Evolutionary conservation across 2,797 vertebrate genomes (phyloP), one percentile per base, ranked within the genome.

Genomic region (Atherinosoma microstoma): DNA sequence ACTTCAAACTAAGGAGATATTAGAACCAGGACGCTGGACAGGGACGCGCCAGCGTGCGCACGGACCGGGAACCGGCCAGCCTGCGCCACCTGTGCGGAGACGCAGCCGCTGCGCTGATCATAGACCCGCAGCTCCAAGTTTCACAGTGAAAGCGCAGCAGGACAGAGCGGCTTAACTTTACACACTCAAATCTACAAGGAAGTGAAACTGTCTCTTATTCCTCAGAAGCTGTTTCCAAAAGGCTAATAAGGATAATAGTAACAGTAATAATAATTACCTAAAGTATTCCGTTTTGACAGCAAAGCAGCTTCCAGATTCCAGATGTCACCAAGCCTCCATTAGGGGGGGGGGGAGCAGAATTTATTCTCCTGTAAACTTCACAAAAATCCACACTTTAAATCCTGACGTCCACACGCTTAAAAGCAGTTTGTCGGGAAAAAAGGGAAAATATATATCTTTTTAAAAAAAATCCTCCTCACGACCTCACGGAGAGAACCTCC

Each of bases 71-170:
- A 36, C 12, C 42, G 13, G 24, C 30, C 49, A 34, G 54, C 36
- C 29, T 56, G 76, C 84, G 64, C 75, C 85, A 86, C 88, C 88
- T 90, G 87, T 64, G 82, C 64, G 4, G 18, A 27, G 64, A 57
- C 58, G 15, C 69, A 16, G 58, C 70, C 53, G 66, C 13, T 34
- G 56, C 18, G 42, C 71, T 66, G 61, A 6, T 72, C 60, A 67
- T 10, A 20, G n/a, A 47, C 54, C 53, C 24, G 58, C 64, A 32
- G 64, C 63, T 73, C 65, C 77, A 58, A 71, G 53, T 57, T 34
- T 49, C 70, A 58, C n/a, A 35, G 70, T 3, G 27, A 47, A 1
- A 8, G 32, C 8, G 29, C 58, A 45, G 64, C 71, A 58, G 38
- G 20, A 11, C 9, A 0, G 22, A 42, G 29, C 22, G 5, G 18